phyloP scores from a whole-genome alignment of 2,113 vertebrate genomes.

The Equus przewalskii region DNA sequence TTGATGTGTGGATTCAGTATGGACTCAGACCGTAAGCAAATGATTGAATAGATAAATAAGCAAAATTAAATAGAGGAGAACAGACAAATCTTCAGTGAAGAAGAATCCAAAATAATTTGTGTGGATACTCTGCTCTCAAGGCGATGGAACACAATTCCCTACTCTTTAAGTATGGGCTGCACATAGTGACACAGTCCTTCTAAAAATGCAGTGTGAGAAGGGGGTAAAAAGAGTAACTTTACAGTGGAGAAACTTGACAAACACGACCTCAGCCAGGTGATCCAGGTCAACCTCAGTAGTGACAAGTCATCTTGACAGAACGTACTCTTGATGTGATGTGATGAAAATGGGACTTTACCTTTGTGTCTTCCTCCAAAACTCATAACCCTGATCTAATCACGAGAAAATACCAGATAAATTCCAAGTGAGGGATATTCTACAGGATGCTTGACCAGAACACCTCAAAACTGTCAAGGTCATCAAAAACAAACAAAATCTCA shows the following conservation, averaged over 20 bases:
- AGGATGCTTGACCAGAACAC: background rate
- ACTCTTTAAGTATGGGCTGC: background rate
- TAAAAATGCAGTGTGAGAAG: background rate
- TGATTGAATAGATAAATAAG: background rate
- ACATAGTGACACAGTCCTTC: background rate
- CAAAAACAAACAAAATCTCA: background rate
- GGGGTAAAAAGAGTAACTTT: background rate
- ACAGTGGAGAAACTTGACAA: background rate
- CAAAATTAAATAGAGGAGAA: background rate
- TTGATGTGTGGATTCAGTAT: background rate
- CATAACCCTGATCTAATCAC: background rate
- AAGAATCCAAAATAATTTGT: background rate
- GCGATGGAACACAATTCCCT: background rate
- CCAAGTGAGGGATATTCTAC: background rate
- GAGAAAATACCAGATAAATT: background rate
- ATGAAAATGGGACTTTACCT: background rate
- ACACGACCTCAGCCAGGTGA: background rate
- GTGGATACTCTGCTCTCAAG: background rate
- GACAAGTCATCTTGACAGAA: background rate
- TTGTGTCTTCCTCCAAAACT: background rate
- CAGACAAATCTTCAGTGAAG: background rate
- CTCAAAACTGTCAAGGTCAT: background rate
- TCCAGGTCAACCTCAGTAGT: background rate
- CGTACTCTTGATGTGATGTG: background rate
- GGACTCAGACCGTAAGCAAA: background rate